These are phyloP conservation scores for Agriopis aurantiaria DNA, from an alignment of 2,888 invertebrate species.

Conservation along the genomic window DNA sequence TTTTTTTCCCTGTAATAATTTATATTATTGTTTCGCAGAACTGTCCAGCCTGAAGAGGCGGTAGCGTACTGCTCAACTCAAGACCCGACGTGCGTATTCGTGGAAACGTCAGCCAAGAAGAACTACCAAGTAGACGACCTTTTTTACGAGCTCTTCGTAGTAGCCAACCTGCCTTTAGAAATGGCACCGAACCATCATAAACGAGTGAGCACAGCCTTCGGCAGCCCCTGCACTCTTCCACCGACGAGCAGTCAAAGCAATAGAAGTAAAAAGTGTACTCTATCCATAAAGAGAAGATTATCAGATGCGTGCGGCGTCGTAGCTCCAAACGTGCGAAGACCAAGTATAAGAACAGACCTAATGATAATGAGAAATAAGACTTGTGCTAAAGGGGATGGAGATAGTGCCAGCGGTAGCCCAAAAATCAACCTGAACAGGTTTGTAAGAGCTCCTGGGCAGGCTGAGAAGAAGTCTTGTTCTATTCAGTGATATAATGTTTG, in stretches of 20 bases:
- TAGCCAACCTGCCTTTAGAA: constrained; percentile 93
- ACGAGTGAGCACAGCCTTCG: constrained; percentile 91
- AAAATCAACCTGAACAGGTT: constrained; percentile 82
- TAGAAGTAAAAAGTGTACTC: constrained; percentile 90
- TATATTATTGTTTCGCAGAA: constrained; percentile 78
- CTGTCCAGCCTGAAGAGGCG: constrained; percentile 92
- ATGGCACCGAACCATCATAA: constrained; percentile 96
- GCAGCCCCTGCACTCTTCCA: constrained; percentile 91
- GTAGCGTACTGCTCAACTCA: constrained; percentile 92
- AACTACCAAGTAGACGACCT: constrained; percentile 93
- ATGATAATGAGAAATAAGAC: constrained; percentile 95
- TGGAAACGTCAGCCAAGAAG: constrained; percentile 94
- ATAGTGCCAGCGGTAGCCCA: constrained; percentile 85
- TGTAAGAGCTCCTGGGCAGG: constrained; percentile 76
- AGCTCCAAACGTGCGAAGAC: constrained; percentile 94
- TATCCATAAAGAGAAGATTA: constrained; percentile 93
- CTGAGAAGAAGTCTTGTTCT: constrained; percentile 78
- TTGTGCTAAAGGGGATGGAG: constrained; percentile 90
- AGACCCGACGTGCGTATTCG: constrained; percentile 91
- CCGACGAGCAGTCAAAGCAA: constrained; percentile 89
- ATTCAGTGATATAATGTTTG: constrained; percentile 76
- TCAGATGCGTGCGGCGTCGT: constrained; percentile 96
- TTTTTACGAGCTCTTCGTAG: constrained; percentile 93
- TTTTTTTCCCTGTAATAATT: background rate
- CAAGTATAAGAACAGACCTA: constrained; percentile 95